phyloP scores from a whole-genome alignment of 2,888 invertebrate species.

The Tipula helvola region DNA sequence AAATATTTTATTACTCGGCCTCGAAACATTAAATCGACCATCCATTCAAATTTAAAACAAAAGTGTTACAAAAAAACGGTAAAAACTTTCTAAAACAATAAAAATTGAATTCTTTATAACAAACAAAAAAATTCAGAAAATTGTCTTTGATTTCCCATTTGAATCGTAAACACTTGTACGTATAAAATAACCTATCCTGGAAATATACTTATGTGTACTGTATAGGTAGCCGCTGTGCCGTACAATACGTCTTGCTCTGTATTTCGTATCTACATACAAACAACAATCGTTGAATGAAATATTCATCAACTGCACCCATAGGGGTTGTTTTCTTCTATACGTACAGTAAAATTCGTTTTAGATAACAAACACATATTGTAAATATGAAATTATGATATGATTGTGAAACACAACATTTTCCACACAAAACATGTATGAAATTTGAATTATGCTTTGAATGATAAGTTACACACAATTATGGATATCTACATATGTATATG shows the following conservation, averaged over 20 bases:
- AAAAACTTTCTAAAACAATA: neutral
- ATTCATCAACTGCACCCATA: conserved; percentile 9
- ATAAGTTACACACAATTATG: neutral
- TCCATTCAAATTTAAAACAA: neutral
- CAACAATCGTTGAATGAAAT: conserved; percentile 8
- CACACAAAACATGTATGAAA: neutral
- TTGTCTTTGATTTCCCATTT: conserved; percentile 4
- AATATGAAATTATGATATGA: neutral
- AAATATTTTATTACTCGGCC: neutral
- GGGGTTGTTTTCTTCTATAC: neutral
- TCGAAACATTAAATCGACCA: neutral
- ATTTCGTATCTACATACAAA: neutral
- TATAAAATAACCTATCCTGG: neutral
- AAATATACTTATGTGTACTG: neutral
- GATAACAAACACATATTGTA: neutral
- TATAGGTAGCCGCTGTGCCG: neutral
- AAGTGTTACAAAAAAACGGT: neutral
- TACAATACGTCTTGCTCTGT: neutral
- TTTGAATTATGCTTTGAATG: conserved; percentile 7
- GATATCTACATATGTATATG: neutral
- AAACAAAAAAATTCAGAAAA: neutral
- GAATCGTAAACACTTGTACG: neutral
- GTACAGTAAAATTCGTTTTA: neutral
- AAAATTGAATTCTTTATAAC: neutral
- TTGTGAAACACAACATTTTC: neutral